Evolutionary conservation across 2,113 vertebrate species (phyloP), one percentile per base, ranked within the genome.

Genomic region (Willisornis vidua): DNA sequence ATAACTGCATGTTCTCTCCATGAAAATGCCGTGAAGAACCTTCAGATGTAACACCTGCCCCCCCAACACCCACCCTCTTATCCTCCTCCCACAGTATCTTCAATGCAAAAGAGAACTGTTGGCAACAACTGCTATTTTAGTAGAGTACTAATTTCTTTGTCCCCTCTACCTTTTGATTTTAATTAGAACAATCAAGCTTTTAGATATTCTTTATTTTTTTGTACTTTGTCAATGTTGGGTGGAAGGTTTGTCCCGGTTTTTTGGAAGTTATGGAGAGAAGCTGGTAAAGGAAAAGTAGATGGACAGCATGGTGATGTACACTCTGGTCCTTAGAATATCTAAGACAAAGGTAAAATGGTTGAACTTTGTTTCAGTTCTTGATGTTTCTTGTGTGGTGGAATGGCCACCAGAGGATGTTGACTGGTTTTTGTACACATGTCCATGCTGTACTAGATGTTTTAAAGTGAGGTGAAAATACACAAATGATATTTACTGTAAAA

Each of bases 291-390:
- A 54, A 66, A 59, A 76, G 10, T 52, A 82, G 51, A 22, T 52
- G 16, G 18, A 17, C 25, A n/a, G 16, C 1, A 1, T 59, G 43
- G 48, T 43, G 20, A 7, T 6, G 3, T 61, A 14, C 0, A 0
- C 43, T 35, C 18, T 67, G 16, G 24, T 55, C 22, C 49, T 45
- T 68, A 35, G 4, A 68, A 80, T 45, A 19, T 63, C 59, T 43
- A 26, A 29, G 19, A 49, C 39, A 15, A 72, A 79, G 48, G 20
- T 48, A 28, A 87, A 90, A n/a, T 37, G 14, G 3, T 31, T 68
- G 29, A 71, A 48, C 26, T 62, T 83, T 14, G 10, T 85, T 85
- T 79, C 23, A 46, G 19, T 58, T 70, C 17, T 43, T 59, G 23
- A 23, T 35, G 23, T 51, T 90, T 9, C 7, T 63, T 55, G 12